A percentile compares a stretch with the other conserved stretches of the same genome.
Evolutionary conservation across 2,888 invertebrate genomes (phyloP).

Genomic region (Brenthis hecate): DNA sequence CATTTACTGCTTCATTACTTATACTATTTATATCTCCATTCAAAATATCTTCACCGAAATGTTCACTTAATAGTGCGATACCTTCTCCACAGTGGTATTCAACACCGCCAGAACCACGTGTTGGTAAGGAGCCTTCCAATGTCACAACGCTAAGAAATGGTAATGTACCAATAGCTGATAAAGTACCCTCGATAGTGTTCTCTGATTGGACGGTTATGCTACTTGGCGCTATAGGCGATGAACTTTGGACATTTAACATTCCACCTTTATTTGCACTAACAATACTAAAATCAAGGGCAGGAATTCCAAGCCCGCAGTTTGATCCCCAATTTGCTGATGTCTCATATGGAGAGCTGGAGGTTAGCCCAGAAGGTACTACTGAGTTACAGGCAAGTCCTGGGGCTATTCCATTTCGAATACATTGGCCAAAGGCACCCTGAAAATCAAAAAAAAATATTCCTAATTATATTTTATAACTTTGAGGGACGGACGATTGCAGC

Average conservation of each 20-base stretch:
- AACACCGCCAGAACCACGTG: slow-evolving; percentile 6
- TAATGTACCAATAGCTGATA: background rate
- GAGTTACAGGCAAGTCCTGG: background rate
- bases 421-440: background rate
- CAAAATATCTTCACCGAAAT: background rate
- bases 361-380: background rate
- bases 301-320: background rate
- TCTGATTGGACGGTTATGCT: slow-evolving; percentile 8
- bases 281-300: slow-evolving; percentile 12
- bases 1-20: too few species aligned
- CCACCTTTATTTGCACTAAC: slow-evolving; percentile 8
- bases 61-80: background rate
- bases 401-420: slow-evolving; percentile 1
- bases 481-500: too few species aligned
- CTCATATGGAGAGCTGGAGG: too few species aligned
- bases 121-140: background rate
- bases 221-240: slow-evolving; percentile 4
- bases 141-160: slow-evolving; percentile 3
- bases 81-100: slow-evolving; percentile 3
- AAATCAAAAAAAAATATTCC: background rate
- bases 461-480: too few species aligned
- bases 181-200: slow-evolving; percentile 3
- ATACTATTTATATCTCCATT: background rate
- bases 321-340: background rate
- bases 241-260: background rate